phyloP scores from a whole-genome alignment of 2,113 vertebrate species.

The Varanus komodoensis region DNA sequence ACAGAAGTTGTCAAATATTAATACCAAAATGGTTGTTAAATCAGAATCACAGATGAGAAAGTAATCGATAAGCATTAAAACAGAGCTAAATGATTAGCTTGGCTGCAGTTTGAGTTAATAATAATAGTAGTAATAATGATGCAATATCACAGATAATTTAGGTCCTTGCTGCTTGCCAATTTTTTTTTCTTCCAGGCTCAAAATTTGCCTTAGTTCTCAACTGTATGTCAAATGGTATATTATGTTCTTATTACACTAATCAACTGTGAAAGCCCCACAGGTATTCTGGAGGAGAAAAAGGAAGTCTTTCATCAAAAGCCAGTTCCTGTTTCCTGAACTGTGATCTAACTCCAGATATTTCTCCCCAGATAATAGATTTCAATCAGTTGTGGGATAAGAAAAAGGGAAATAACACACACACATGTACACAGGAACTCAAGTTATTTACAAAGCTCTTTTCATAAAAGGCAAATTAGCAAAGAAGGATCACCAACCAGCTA shows the following conservation, averaged over 20 bases:
- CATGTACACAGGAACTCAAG: fast-evolving
- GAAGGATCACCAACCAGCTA: fast-evolving
- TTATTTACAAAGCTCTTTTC: neutral
- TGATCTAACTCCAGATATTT: constrained; percentile 72
- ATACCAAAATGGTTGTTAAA: constrained; percentile 38
- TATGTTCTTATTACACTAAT: constrained; percentile 75
- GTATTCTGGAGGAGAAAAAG: constrained; percentile 72
- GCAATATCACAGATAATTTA: constrained; percentile 66
- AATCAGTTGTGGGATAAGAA: constrained; percentile 54
- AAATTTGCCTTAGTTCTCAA: constrained; percentile 69
- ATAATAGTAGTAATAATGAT: constrained; percentile 22
- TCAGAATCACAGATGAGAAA: constrained; percentile 10
- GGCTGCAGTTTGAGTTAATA: constrained; percentile 56
- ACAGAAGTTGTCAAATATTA: constrained; percentile 27
- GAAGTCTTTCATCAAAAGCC: constrained; percentile 82
- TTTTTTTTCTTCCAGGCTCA: constrained; percentile 62
- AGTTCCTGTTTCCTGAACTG: constrained; percentile 79
- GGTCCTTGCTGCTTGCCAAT: constrained; percentile 43
- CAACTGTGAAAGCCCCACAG: constrained; percentile 74
- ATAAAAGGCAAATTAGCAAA: neutral
- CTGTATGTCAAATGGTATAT: constrained; percentile 67
- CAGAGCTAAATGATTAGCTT: constrained; percentile 51
- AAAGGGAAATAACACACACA: constrained; percentile 53
- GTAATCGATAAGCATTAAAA: neutral
- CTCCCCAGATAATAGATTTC: constrained; percentile 53